Percentiles rank a stretch among this genome's conserved stretches.
phyloP scores from a whole-genome alignment of 2,113 vertebrate genomes.

The Microtus pennsylvanicus region DNA sequence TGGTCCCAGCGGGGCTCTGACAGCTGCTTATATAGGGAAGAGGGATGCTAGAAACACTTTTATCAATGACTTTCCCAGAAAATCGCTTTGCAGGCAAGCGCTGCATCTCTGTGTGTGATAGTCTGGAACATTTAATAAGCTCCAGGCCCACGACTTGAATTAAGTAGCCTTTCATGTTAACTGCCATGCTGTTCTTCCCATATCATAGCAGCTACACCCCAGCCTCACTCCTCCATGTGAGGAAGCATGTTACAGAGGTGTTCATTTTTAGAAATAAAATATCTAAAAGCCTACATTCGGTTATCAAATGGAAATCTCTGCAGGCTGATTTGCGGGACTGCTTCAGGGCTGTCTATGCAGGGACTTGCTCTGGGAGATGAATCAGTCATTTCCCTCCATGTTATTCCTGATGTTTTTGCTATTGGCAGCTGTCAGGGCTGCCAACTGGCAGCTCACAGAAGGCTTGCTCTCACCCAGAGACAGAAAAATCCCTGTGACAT shows the following conservation, averaged over 20 bases:
- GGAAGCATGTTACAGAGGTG: background rate
- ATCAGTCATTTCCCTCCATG: constrained; percentile 54
- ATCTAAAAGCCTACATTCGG: background rate
- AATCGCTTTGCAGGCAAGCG: background rate
- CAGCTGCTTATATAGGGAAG: background rate
- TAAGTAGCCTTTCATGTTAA: background rate
- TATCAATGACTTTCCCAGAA: background rate
- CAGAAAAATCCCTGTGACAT: constrained; percentile 10
- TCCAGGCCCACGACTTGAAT: background rate
- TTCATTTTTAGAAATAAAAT: background rate
- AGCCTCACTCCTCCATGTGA: background rate
- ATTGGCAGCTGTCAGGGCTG: constrained; percentile 70
- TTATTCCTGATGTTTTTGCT: constrained; percentile 57
- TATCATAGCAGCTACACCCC: background rate
- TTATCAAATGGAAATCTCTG: background rate
- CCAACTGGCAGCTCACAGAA: constrained; percentile 48
- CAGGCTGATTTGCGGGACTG: background rate
- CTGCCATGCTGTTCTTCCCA: background rate
- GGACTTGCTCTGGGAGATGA: constrained; percentile 51
- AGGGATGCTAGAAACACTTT: background rate
- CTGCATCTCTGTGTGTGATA: background rate
- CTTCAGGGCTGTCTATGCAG: constrained; percentile 39
- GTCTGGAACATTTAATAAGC: background rate
- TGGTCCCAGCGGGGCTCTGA: background rate
- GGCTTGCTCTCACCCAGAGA: background rate